Percentiles rank a stretch among this genome's conserved stretches.
These are phyloP conservation scores for Rhodeus uyekii DNA, from an alignment of 2,797 vertebrate species.

Conservation along the genomic window DNA sequence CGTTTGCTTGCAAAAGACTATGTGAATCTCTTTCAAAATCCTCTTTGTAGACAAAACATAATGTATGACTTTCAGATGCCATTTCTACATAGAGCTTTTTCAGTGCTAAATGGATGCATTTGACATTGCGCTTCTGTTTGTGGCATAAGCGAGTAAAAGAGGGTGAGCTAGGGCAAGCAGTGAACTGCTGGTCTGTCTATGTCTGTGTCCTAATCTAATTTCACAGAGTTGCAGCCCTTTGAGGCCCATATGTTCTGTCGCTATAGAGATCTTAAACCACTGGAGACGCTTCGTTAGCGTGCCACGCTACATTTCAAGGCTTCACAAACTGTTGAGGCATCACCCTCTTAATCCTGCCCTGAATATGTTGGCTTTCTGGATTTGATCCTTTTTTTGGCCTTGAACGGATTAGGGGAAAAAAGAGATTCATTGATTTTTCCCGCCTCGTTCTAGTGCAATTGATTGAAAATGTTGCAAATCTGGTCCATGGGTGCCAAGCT, in stretches of 20 bases:
- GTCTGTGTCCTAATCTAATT: conserved; percentile 72
- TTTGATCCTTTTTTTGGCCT: conserved; percentile 68
- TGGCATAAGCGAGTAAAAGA: not conserved
- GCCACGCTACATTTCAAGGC: conserved; percentile 70
- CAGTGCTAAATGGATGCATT: conserved; percentile 26
- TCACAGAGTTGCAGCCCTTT: conserved; percentile 70
- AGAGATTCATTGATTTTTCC: conserved; percentile 62
- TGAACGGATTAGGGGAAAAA: conserved; percentile 71
- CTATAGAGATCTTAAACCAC: conserved; percentile 62
- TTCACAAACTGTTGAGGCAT: conserved; percentile 63
- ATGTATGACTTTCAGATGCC: conserved; percentile 4
- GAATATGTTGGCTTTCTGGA: conserved; percentile 64
- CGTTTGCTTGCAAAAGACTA: too few relatives aligned
- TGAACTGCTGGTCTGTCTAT: conserved; percentile 51
- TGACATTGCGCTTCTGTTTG: conserved; percentile 13
- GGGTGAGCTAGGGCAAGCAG: conserved; percentile 34
- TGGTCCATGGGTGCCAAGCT: conserved; percentile 58
- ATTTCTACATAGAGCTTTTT: conserved; percentile 3
- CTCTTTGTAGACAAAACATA: conserved; percentile 21
- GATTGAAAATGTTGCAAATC: conserved; percentile 68
- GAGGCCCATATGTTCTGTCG: conserved; percentile 62
- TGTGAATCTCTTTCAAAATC: not conserved
- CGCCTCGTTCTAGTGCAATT: conserved; percentile 62
- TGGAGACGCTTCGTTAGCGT: conserved; percentile 62
- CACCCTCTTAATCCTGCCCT: conserved; percentile 65